A percentile compares a stretch with the other conserved stretches of the same genome.
These are phyloP conservation scores for Zapornia atra DNA, from an alignment of 2,113 vertebrate species.

Conservation along the genomic window DNA sequence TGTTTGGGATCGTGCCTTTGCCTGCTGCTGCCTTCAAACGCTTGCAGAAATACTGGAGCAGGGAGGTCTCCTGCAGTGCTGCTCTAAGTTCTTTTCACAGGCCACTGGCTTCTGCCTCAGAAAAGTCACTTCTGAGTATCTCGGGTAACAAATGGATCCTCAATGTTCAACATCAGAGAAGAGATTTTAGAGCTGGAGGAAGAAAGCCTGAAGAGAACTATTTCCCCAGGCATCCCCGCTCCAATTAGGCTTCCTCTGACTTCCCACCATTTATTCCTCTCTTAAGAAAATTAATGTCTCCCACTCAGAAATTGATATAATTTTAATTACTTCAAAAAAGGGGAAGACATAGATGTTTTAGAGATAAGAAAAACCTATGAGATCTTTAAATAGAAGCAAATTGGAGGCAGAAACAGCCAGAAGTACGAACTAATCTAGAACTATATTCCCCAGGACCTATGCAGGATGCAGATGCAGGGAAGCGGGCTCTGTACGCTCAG, in stretches of 20 bases:
- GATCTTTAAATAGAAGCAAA: neutral
- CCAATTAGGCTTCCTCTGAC: neutral
- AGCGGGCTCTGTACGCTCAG: neutral
- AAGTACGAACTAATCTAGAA: neutral
- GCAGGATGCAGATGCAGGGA: neutral
- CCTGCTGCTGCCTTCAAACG: neutral
- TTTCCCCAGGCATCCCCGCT: neutral
- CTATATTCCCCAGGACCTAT: neutral
- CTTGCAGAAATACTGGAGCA: neutral
- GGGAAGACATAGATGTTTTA: neutral
- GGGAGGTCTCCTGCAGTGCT: neutral
- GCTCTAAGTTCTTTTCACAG: neutral
- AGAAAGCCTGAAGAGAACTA: neutral
- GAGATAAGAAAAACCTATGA: neutral
- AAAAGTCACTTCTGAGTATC: neutral
- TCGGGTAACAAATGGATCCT: neutral
- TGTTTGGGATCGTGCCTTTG: too few species aligned
- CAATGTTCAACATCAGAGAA: neutral
- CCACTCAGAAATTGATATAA: neutral
- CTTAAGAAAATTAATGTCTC: neutral
- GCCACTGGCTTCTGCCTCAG: neutral
- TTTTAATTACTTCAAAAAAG: neutral
- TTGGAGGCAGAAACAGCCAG: neutral
- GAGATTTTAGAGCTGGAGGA: neutral
- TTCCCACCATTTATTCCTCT: neutral